These are phyloP conservation scores for Labeo rohita DNA, from an alignment of 2,113 vertebrate species.

Conservation along the genomic window DNA sequence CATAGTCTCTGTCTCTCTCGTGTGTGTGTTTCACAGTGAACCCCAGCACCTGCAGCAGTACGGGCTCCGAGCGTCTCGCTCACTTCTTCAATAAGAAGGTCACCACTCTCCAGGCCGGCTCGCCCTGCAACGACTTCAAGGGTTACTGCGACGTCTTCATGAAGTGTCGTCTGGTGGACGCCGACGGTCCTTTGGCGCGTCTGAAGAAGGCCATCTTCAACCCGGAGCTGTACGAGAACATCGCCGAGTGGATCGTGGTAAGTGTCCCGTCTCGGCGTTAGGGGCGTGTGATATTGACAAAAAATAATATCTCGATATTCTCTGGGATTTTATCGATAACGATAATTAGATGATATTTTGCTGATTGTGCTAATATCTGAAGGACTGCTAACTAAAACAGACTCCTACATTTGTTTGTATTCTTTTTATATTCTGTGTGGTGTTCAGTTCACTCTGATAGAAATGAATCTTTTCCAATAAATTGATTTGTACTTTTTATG, in stretches of 20 bases:
- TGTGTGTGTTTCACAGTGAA: slow-evolving; percentile 73
- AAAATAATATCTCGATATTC: too few species aligned
- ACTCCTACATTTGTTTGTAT: too few species aligned
- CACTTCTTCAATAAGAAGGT: slow-evolving; percentile 84
- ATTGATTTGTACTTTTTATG: too few species aligned
- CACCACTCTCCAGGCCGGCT: slow-evolving; percentile 93
- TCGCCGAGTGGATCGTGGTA: slow-evolving; percentile 98
- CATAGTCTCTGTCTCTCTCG: too few species aligned
- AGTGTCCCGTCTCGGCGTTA: slow-evolving; percentile 58
- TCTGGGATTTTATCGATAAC: too few species aligned
- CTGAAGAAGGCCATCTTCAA: slow-evolving; percentile 99
- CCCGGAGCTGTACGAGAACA: slow-evolving; percentile 96
- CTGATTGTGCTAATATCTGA: too few species aligned
- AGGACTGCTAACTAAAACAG: too few species aligned
- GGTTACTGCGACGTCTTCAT: slow-evolving; percentile 99
- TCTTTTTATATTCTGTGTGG: too few species aligned
- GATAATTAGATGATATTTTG: too few species aligned
- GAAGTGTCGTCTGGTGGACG: slow-evolving; percentile 95
- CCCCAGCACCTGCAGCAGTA: slow-evolving; percentile 81
- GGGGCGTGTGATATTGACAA: too few species aligned
- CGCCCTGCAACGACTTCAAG: slow-evolving; percentile 97
- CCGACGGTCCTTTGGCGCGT: slow-evolving; percentile 93
- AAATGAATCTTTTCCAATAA: too few species aligned
- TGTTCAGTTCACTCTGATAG: too few species aligned
- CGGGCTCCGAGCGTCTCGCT: slow-evolving; percentile 81